These are phyloP conservation scores for Tragelaphus strepsiceros DNA, from an alignment of 2,113 vertebrate genomes.

Conservation along the genomic window DNA sequence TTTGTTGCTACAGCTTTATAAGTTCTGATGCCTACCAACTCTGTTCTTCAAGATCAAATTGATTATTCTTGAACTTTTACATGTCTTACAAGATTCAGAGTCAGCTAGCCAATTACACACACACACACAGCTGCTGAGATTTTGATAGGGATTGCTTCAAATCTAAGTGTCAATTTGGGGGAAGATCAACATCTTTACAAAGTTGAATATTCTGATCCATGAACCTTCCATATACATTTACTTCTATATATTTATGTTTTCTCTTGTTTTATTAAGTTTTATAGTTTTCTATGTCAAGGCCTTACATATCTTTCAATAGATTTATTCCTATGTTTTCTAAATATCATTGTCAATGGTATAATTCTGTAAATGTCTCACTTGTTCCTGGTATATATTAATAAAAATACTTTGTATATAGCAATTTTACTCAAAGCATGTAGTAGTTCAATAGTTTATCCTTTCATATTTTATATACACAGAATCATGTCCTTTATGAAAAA, in stretches of 20 bases:
- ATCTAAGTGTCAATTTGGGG: fast-evolving
- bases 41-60: not conserved
- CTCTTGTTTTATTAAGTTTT: not conserved
- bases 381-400: fast-evolving
- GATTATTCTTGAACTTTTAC: not conserved
- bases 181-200: fast-evolving
- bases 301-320: not conserved
- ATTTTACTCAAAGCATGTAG: fast-evolving
- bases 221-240: not conserved
- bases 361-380: not conserved
- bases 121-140: not conserved
- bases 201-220: fast-evolving
- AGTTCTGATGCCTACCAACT: not conserved
- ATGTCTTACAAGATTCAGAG: not conserved
- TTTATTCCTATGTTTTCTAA: not conserved
- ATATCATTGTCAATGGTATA: not conserved
- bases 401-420: fast-evolving
- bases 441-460: not conserved
- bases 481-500: not conserved
- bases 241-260: too few species aligned
- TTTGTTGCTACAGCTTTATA: fast-evolving
- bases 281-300: not conserved
- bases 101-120: not conserved
- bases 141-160: fast-evolving
- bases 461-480: not conserved